Evolutionary conservation across 1,140 invertebrate genomes (phyloP), one percentile per base, ranked within the genome.

Genomic region (Zophobas atratus): DNA sequence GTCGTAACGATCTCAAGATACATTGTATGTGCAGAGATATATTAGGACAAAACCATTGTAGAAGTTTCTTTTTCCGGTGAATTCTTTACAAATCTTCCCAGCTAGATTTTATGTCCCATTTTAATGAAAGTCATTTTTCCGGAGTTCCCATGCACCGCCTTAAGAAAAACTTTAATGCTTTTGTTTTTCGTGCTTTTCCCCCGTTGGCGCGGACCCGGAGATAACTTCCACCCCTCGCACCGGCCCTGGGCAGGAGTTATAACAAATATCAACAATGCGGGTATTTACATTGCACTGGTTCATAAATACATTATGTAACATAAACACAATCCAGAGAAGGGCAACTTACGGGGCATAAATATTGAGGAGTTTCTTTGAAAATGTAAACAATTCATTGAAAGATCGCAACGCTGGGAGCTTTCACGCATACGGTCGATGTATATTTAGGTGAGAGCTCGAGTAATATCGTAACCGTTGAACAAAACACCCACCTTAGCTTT

Each of bases 401-500:
- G 71, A 73, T 53, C 71, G 41, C 49, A 73, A 55, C 35, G 51
- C 5, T 53, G 71, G 71, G 70, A 39, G 49, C 55, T 73, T 73
- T 73, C 51, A 73, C 49, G 55, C 55, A 73, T 73, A 73, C 49
- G 71, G 71, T 55, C 71, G 71, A 73, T 73, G 71, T 73, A 73
- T 73, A 73, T 73, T 73, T 73, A 73, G 71, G 55, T 55, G 71
- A 73, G 55, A 73, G 49, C 49, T 38, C 6, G 55, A 8, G 49
- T 72, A 55, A 73, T 56, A 73, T 43, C 71, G 51, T 73, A 56
- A 73, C 49, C 49, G 71, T 72, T 73, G 71, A 73, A 73, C 71
- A 56, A 73, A 73, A 73, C 49, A 73, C 49, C 71, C 71, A 73
- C 71, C 51, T 53, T 55, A 73, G 73, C 73, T 75, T 75, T 75